A percentile compares a stretch with the other conserved stretches of the same genome.
Evolutionary conservation across 35 echinoderm and acorn worm genomes (phyloP).

Genomic region (Heliocidaris erythrogramma): DNA sequence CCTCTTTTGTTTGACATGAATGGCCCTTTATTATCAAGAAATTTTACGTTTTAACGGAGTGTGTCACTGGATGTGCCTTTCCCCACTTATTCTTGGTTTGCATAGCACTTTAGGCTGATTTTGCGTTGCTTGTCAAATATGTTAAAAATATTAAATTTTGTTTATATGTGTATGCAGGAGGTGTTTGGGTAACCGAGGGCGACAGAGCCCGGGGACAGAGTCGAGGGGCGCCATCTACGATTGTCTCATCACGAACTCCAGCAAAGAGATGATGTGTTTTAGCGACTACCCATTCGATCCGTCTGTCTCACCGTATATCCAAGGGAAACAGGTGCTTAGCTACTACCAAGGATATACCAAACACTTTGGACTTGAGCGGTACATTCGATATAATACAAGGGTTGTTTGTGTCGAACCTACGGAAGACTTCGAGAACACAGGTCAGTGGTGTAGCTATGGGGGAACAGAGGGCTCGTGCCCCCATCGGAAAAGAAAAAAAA

Average conservation of each 20-base stretch:
- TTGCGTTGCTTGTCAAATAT: too few relatives aligned
- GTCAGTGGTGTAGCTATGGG: constrained; percentile 61
- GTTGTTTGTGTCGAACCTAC: constrained; percentile 49
- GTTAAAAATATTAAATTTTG: too few relatives aligned
- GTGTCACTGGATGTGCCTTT: too few relatives aligned
- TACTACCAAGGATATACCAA: constrained; percentile 69
- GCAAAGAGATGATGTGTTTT: constrained; percentile 82
- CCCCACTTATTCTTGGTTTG: too few relatives aligned
- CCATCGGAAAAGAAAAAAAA: not conserved
- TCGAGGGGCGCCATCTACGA: constrained; percentile 69
- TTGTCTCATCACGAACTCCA: constrained; percentile 79
- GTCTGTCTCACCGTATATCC: constrained; percentile 57
- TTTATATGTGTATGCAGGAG: constrained; percentile 43
- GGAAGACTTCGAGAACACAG: constrained; percentile 65
- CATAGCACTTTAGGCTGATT: too few relatives aligned
- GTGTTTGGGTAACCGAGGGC: constrained; percentile 67
- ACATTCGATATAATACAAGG: constrained; percentile 60
- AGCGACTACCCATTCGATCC: constrained; percentile 72
- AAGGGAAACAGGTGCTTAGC: constrained; percentile 31
- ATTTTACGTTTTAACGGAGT: too few relatives aligned
- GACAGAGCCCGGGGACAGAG: constrained; percentile 36
- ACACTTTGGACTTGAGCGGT: constrained; percentile 49
- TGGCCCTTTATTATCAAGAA: too few relatives aligned
- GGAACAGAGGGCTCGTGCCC: too few relatives aligned
- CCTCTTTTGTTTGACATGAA: too few relatives aligned